phyloP scores from a whole-genome alignment of 2,113 vertebrate genomes.

The Brienomyrus longianalis region DNA sequence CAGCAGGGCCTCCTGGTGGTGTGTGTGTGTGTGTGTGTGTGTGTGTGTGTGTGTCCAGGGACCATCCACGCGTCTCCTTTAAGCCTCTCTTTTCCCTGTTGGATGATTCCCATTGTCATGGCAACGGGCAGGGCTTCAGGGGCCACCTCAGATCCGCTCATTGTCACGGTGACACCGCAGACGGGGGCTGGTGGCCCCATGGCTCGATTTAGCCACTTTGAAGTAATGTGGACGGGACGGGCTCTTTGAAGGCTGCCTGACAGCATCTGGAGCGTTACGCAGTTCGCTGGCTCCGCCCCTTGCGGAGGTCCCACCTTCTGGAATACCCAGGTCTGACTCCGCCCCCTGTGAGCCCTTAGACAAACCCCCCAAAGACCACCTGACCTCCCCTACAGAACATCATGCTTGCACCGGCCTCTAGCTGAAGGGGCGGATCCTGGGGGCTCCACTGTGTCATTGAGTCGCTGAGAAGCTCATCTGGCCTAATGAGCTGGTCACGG shows the following conservation, averaged over 20 bases:
- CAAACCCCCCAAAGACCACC: background rate
- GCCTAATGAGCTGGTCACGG: background rate
- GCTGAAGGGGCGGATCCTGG: background rate
- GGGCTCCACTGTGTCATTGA: background rate
- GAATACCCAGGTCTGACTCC: background rate
- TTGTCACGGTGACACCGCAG: background rate
- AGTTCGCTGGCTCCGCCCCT: background rate
- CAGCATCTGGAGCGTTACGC: background rate
- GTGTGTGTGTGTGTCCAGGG: background rate
- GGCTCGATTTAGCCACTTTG: background rate
- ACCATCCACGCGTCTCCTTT: background rate
- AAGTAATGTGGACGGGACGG: background rate
- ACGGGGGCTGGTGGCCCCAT: background rate
- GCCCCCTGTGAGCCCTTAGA: background rate
- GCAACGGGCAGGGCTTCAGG: background rate
- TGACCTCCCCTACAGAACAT: background rate
- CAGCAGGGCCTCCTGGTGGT: background rate
- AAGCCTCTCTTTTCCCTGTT: background rate
- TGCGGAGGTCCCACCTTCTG: background rate
- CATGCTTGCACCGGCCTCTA: background rate
- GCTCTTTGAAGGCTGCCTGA: background rate
- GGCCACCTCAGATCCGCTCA: conserved; percentile 9
- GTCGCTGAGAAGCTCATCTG: background rate
- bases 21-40: background rate
- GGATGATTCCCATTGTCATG: background rate